A percentile compares a stretch with the other conserved stretches of the same genome.
Evolutionary conservation across 64 coral and sea anemone genomes (phyloP).

Genomic region (Montipora cactus): DNA sequence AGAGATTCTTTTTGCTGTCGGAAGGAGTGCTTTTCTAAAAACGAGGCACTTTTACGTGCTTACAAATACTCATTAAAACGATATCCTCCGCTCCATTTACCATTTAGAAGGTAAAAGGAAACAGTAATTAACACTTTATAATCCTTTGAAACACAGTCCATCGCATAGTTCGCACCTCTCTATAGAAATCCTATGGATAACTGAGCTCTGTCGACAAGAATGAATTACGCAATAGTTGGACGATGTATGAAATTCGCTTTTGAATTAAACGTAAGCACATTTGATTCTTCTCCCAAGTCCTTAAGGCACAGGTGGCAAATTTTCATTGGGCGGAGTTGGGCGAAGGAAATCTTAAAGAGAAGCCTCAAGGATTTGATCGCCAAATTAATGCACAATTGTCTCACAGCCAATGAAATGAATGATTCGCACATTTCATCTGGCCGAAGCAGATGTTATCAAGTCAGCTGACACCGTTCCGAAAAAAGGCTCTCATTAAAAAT

Average conservation of each 20-base stretch:
- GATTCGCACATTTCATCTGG: background rate
- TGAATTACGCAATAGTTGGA: too few species aligned
- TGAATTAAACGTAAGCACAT: background rate
- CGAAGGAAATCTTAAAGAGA: background rate
- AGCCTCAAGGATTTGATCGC: background rate
- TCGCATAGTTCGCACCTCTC: background rate
- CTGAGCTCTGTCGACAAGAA: too few species aligned
- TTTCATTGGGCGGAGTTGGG: background rate
- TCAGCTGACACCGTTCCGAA: background rate
- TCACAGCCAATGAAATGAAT: slow-evolving; percentile 6
- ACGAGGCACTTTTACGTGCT: background rate
- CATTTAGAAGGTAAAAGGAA: background rate
- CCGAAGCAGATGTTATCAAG: background rate
- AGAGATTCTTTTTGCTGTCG: background rate
- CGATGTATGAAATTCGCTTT: background rate
- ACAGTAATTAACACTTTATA: slow-evolving; percentile 10
- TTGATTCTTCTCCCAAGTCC: background rate
- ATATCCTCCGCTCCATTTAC: background rate
- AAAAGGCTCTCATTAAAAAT: background rate
- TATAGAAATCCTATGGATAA: background rate
- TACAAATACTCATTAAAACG: background rate
- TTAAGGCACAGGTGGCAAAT: background rate
- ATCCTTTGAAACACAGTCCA: background rate
- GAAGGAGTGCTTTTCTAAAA: background rate
- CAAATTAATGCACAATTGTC: slow-evolving; percentile 9